These are phyloP conservation scores for Uria aalge DNA, from an alignment of 2,113 vertebrate genomes.

Conservation along the genomic window DNA sequence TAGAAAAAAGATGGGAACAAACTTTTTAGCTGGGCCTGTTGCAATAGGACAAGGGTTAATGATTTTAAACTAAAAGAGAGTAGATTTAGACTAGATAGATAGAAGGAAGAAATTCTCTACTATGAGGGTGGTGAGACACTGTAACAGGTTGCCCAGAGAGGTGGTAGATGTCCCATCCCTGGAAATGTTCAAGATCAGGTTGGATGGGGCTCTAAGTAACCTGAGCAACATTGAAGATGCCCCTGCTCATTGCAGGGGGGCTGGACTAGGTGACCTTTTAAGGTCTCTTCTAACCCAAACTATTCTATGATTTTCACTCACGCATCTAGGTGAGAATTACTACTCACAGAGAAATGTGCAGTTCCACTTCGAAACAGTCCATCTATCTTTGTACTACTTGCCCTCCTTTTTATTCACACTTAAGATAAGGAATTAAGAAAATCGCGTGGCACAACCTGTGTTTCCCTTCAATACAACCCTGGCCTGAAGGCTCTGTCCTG, in stretches of 20 bases:
- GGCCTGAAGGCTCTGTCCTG: not conserved
- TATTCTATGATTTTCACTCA: not conserved
- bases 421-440: not conserved
- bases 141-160: not conserved
- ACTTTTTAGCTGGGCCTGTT: not conserved
- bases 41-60: not conserved
- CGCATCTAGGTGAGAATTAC: not conserved
- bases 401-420: not conserved
- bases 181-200: not conserved
- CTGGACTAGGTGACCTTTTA: not conserved
- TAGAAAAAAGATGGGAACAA: not conserved
- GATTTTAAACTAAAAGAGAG: not conserved
- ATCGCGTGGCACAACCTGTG: not conserved
- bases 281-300: not conserved
- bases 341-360: rapidly evolving
- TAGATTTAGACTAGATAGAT: not conserved
- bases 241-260: not conserved
- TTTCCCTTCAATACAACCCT: not conserved
- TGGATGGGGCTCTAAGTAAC: not conserved
- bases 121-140: not conserved
- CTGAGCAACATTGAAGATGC: not conserved
- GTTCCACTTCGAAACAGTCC: not conserved
- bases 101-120: not conserved
- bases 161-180: not conserved
- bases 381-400: not conserved